phyloP scores from a whole-genome alignment of 2,113 vertebrate genomes.

The Butorides virescens region DNA sequence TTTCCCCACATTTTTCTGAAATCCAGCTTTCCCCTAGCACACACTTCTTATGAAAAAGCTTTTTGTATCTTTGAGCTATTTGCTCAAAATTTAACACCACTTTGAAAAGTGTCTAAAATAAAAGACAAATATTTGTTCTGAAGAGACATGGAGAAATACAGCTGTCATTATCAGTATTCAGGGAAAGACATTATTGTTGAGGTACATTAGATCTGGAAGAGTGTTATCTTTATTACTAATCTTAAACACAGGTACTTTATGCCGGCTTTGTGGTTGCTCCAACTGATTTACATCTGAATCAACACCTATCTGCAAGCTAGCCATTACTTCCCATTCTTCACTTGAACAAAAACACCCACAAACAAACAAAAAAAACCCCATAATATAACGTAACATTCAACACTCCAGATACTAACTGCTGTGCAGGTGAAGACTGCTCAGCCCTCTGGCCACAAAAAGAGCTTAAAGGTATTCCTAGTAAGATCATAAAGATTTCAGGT shows the following conservation, averaged over 20 bases:
- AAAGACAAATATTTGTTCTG: neutral
- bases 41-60: neutral
- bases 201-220: neutral
- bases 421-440: neutral
- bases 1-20: neutral
- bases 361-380: neutral
- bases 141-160: neutral
- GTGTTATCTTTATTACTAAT: neutral
- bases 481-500: neutral
- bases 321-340: neutral
- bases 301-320: neutral
- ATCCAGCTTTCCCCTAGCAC: neutral
- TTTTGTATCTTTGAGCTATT: neutral
- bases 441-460: neutral
- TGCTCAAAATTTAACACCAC: neutral
- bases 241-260: neutral
- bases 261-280: neutral
- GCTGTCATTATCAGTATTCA: neutral
- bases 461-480: neutral
- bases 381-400: neutral
- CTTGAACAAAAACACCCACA: neutral
- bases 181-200: neutral
- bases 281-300: neutral
- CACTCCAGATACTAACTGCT: neutral
- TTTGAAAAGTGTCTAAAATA: neutral